phyloP scores from a whole-genome alignment of 2,888 invertebrate species.

The Venustoraphidia nigricollis region DNA sequence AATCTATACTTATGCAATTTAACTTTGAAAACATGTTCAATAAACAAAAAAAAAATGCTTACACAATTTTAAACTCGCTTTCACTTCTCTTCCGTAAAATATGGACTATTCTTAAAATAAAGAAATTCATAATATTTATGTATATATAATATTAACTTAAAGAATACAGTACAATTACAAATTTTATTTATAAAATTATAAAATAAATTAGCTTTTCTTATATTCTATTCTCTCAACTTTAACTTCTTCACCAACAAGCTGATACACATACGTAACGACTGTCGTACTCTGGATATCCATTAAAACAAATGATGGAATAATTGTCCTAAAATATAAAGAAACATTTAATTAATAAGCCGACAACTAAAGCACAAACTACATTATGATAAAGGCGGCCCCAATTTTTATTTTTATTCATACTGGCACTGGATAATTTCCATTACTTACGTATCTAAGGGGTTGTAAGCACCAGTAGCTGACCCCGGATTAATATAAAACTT shows the following conservation, averaged over 20 bases:
- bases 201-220: slow-evolving; percentile 57
- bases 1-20: no score
- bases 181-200: not conserved
- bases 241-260: slow-evolving; percentile 93
- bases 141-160: no score
- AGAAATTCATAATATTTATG: no score
- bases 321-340: slow-evolving; percentile 42
- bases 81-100: no score
- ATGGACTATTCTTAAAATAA: no score
- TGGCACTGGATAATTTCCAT: not conserved
- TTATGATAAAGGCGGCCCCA: not conserved
- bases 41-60: no score
- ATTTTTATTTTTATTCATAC: slow-evolving; percentile 1
- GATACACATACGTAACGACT: slow-evolving; percentile 96
- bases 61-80: no score
- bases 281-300: slow-evolving; percentile 98
- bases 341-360: slow-evolving; percentile 3
- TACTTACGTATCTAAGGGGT: slow-evolving; percentile 73
- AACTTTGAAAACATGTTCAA: no score
- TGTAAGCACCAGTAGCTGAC: slow-evolving; percentile 96
- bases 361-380: slow-evolving; percentile 3
- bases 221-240: slow-evolving; percentile 98
- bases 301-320: slow-evolving; percentile 92
- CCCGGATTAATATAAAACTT: slow-evolving; percentile 99
- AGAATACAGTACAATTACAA: no score